phyloP scores from a whole-genome alignment of 2,888 invertebrate genomes.

The Drosophila melanosoma region DNA sequence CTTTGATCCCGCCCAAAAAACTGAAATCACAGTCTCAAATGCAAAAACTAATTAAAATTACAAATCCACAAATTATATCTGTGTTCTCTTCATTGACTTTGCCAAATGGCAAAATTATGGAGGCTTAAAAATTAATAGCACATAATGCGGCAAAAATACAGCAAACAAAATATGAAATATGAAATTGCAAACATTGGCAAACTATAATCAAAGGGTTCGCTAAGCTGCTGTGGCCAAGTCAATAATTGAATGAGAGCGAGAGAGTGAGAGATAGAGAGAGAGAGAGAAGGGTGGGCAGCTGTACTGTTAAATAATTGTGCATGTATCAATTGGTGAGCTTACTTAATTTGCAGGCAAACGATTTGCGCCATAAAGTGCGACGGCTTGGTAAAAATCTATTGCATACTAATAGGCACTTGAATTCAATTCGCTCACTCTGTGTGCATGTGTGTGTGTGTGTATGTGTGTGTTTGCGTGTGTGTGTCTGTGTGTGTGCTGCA shows the following conservation, averaged over 20 bases:
- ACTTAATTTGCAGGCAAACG: slow-evolving; percentile 66
- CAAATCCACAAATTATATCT: slow-evolving; percentile 61
- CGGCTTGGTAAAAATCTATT: slow-evolving; percentile 74
- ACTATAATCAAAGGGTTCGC: slow-evolving; percentile 18
- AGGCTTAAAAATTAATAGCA: slow-evolving; percentile 64
- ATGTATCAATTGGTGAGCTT: slow-evolving; percentile 58
- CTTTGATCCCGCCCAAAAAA: slow-evolving; percentile 39
- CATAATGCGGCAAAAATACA: slow-evolving; percentile 52
- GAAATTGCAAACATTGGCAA: slow-evolving; percentile 23
- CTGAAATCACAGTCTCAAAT: slow-evolving; percentile 45
- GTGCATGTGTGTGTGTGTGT: background rate
- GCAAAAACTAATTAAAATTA: slow-evolving; percentile 63
- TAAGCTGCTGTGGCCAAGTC: slow-evolving; percentile 10
- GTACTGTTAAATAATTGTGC: slow-evolving; percentile 47
- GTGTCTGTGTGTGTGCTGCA: slow-evolving; percentile 30
- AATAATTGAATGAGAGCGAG: slow-evolving; percentile 3
- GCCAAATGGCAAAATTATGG: slow-evolving; percentile 55
- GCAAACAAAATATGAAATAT: slow-evolving; percentile 44
- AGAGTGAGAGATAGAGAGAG: background rate
- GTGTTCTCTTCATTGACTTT: slow-evolving; percentile 53
- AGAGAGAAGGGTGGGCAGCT: background rate
- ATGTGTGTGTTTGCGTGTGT: slow-evolving; percentile 25
- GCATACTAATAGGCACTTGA: slow-evolving; percentile 74
- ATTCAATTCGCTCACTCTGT: slow-evolving; percentile 72
- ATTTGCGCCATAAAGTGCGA: slow-evolving; percentile 62